A percentile compares a stretch with the other conserved stretches of the same genome.
Evolutionary conservation across 1,140 invertebrate species (phyloP).

Genomic region (Augochlora pura): DNA sequence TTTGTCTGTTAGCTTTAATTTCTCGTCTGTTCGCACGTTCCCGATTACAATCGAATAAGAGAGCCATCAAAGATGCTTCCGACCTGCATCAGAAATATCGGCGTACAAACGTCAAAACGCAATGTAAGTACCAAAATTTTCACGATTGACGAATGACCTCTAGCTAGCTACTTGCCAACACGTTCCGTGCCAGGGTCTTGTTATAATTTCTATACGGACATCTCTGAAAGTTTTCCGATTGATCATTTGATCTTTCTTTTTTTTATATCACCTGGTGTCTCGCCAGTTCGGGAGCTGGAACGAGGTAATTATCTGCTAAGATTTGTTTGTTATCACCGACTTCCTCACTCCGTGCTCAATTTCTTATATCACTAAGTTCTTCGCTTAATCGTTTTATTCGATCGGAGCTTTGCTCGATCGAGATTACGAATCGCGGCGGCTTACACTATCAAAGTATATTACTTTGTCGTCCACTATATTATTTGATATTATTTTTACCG

Average conservation of each 20-base stretch:
- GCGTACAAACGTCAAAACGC: slow-evolving; percentile 68
- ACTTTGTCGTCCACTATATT: background rate
- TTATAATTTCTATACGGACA: slow-evolving; percentile 32
- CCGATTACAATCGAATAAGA: background rate
- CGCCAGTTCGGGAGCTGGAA: slow-evolving; percentile 76
- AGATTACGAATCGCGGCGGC: background rate
- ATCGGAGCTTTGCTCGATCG: background rate
- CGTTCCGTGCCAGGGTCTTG: slow-evolving; percentile 37
- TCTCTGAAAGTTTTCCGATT: slow-evolving; percentile 11
- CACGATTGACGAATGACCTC: slow-evolving; percentile 70
- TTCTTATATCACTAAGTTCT: background rate
- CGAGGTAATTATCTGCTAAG: slow-evolving; percentile 73
- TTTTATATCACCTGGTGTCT: slow-evolving; percentile 45
- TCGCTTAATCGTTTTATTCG: too few species aligned
- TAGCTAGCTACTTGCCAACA: slow-evolving; percentile 50
- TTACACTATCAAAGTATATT: background rate
- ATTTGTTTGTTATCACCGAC: slow-evolving; percentile 12
- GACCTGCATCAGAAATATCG: slow-evolving; percentile 68
- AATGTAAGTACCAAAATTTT: slow-evolving; percentile 69
- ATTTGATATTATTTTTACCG: background rate
- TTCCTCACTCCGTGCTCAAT: background rate
- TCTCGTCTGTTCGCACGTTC: background rate
- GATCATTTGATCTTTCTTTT: slow-evolving; percentile 40
- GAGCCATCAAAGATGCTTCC: slow-evolving; percentile 69
- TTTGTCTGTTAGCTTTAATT: slow-evolving; percentile 2